Percentiles rank a stretch among this genome's conserved stretches.
Conservation (phyloP, 2,797 vertebrate species). For the Lithobates sylvaticus region DNA sequence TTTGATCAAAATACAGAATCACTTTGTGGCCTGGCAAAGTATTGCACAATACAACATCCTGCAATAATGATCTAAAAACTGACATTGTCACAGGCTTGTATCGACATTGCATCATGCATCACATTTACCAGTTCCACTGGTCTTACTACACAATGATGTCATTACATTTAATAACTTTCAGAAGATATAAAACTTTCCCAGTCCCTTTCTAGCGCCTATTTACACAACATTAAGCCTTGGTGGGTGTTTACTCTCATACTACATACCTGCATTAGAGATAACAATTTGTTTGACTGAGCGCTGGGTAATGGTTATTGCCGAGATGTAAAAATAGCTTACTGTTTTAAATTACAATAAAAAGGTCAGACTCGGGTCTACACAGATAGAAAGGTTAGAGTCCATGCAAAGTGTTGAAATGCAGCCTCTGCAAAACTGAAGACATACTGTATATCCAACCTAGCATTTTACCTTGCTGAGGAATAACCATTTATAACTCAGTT, state of each 20-base stretch:
- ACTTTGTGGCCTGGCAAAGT: background rate
- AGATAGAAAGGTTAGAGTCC: conserved; percentile 26
- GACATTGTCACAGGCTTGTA: background rate
- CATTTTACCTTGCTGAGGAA: background rate
- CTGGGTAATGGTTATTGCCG: conserved; percentile 12
- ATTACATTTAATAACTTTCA: background rate
- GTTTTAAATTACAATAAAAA: conserved; percentile 26
- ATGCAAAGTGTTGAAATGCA: conserved; percentile 2
- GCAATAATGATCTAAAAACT: background rate
- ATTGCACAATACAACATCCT: conserved; percentile 7
- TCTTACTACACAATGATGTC: background rate
- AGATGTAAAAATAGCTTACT: background rate
- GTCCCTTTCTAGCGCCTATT: background rate
- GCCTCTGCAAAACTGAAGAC: background rate
- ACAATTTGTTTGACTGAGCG: background rate
- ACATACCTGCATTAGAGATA: conserved; percentile 16
- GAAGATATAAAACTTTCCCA: conserved; percentile 1
- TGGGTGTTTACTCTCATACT: background rate
- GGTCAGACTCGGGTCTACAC: background rate
- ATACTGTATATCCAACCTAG: no score
- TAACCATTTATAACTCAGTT: background rate
- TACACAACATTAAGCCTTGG: background rate
- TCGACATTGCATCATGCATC: background rate
- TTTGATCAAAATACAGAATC: background rate
- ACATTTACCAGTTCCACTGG: background rate